Evolutionary conservation across 2,797 vertebrate species (phyloP).

Genomic region (Lindbergichthys nudifrons): DNA sequence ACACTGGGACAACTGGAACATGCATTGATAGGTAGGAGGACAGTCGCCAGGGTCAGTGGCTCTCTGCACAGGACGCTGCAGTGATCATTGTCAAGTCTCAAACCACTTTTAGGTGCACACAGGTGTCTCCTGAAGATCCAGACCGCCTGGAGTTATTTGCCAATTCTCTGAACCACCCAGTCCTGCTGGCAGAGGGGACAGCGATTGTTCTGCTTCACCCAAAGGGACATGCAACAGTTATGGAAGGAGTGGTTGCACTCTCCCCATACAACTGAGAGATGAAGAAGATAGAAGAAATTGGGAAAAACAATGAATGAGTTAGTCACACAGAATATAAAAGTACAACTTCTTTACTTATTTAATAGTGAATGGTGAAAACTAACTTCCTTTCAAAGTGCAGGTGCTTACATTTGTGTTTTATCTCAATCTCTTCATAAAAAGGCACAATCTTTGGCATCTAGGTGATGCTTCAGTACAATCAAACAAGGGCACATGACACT

Average conservation of each 20-base stretch:
- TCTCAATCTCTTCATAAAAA: neutral
- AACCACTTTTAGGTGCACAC: conserved; percentile 40
- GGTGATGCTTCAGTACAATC: neutral
- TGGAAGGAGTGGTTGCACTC: conserved; percentile 99
- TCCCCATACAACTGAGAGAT: conserved; percentile 94
- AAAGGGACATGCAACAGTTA: conserved; percentile 99
- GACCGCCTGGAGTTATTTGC: conserved; percentile 86
- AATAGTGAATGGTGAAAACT: neutral
- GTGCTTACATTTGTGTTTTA: neutral
- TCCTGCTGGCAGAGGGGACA: conserved; percentile 99
- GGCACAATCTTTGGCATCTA: neutral
- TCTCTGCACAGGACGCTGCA: conserved; percentile 40
- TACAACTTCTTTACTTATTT: neutral
- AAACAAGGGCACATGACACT: neutral
- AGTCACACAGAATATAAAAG: neutral
- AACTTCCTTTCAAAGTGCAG: neutral
- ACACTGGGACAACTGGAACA: conserved; percentile 57
- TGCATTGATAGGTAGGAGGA: conserved; percentile 57
- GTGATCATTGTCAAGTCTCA: conserved; percentile 51
- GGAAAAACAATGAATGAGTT: neutral
- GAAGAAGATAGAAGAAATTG: neutral
- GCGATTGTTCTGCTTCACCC: conserved; percentile 99
- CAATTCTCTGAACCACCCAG: conserved; percentile 99
- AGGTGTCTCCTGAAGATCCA: conserved; percentile 32
- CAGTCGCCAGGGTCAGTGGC: conserved; percentile 23